Conservation (phyloP, 2,797 vertebrate species). For the Phoeniculus purpureus region DNA sequence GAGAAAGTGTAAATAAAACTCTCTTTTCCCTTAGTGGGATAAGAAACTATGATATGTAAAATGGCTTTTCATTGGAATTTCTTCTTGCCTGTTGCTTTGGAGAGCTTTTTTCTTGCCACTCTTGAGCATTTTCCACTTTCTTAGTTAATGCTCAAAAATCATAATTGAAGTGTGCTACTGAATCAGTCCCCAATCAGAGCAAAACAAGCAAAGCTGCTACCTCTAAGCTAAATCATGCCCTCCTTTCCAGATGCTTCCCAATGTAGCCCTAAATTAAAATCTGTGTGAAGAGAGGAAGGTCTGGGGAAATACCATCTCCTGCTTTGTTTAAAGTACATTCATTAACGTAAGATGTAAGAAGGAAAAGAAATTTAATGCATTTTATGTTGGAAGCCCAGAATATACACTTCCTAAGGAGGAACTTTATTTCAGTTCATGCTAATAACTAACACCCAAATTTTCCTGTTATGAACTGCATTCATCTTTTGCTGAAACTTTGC, state of each 20-base stretch:
- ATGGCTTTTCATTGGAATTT: neutral
- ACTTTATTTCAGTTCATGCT: conserved; percentile 22
- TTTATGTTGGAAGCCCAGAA: conserved; percentile 4
- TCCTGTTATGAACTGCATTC: conserved; percentile 55
- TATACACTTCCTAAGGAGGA: conserved; percentile 9
- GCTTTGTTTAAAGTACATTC: neutral
- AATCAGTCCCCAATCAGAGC: neutral
- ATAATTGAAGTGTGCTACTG: neutral
- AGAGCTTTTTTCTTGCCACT: neutral
- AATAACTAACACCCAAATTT: conserved; percentile 51
- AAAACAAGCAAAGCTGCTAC: neutral
- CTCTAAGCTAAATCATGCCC: neutral
- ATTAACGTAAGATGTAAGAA: neutral
- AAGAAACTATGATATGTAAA: neutral
- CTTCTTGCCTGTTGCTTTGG: neutral
- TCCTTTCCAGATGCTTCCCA: neutral
- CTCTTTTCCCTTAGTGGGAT: neutral
- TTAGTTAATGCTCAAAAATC: neutral
- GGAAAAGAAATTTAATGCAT: conserved; percentile 30
- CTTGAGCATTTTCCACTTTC: neutral
- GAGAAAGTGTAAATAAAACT: neutral
- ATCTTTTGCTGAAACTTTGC: conserved; percentile 59
- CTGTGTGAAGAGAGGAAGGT: neutral
- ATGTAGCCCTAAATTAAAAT: neutral
- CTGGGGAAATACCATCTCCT: neutral